Evolutionary conservation across 2,113 vertebrate genomes (phyloP), one percentile per base, ranked within the genome.

Genomic region (Lasiurus borealis): DNA sequence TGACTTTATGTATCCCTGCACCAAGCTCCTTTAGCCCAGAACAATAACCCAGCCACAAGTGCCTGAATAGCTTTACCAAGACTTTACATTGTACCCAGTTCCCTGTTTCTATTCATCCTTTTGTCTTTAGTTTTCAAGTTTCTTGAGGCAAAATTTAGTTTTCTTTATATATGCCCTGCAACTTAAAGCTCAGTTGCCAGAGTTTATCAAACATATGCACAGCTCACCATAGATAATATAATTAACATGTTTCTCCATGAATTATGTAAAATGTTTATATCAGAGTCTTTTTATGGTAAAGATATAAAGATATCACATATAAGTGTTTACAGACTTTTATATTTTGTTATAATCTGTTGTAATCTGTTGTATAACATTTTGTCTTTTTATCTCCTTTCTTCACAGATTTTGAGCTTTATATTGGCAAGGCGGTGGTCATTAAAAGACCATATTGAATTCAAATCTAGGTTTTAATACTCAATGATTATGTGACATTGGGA

Each of bases 251-350:
- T 85, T 62, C 14, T 80, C 14, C 18, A 66, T 50, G 21, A 88
- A 52, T 57, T 86, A 89, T 36, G 36, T 48, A 93, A 94, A 64
- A 92, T 23, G 15, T 85, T 86, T 76, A 19, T 31, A 76, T 64
- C 29, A 72, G 13, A 68, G 1, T 46, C 15, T 91, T 91, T 75
- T n/a, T 85, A 64, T 64, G n/a, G 29, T 46, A 57, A 75, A 84
- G 44, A 66, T 85, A 88, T 16, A 68, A 34, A 54, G 34, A 50
- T 9, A 62, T n/a, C 13, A 50, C 36, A 25, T 85, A 6, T 40
- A 87, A 52, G 25, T 85, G 27, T 40, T 46, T 50, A 11, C 36
- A 34, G 44, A 50, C 2, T 72, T 80, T 76, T 23, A 85, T n/a
- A 89, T 62, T 91, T 77, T 78, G 16, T 68, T 54, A 48, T 34